Base-by-base conservation (phyloP, 2,888 invertebrate genomes). In the Agriopis aurantiaria region DNA sequence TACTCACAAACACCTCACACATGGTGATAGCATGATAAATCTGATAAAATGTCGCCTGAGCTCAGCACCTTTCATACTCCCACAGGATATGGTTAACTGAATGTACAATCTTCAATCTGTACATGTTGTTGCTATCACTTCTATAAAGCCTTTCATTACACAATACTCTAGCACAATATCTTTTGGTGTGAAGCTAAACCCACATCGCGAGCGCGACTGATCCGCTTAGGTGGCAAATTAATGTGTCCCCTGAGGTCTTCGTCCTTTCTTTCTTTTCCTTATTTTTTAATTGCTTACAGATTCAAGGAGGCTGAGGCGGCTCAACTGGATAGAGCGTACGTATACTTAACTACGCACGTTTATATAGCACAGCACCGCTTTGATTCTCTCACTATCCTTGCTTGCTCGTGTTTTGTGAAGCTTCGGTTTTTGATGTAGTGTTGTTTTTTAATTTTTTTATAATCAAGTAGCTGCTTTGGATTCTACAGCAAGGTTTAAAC, bases 301-400 rank as follows among this genome's bases (percentile, higher is more conserved):
- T 97, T 97, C 96, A 97, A 97, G 96, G 97, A 97, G 95, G 95
- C 96, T 89, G 97, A 97, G 96, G 96, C 96, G 91, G 96, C 97
- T 87, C 96, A 95, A 82, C 92, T 97, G 96, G 97, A 97, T 94
- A 95, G 97, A 96, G 96, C 97, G 97, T 97, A 97, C 96, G 97
- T 97, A 97, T 95, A 89, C 88, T 90, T 91, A 90, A 88, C 88
- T 85, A 81, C 83, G 88, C 88, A 89, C 86, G 79, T 82, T 82
- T 82, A 79, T 78, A 76, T 82, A 81, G 88, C 89, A 90, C 86
- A 78, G 77, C 80, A 82, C 81, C 82, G 88, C 88, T 85, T 82
- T 83, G 77, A 77, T 82, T 91, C 82, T 92, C 85, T 88, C 88
- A 83, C 65, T 70, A 46, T 70, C 68, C 68, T 58, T 55, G 69